Conservation (phyloP, 2,888 invertebrate species). For the Ophion ellenae region DNA sequence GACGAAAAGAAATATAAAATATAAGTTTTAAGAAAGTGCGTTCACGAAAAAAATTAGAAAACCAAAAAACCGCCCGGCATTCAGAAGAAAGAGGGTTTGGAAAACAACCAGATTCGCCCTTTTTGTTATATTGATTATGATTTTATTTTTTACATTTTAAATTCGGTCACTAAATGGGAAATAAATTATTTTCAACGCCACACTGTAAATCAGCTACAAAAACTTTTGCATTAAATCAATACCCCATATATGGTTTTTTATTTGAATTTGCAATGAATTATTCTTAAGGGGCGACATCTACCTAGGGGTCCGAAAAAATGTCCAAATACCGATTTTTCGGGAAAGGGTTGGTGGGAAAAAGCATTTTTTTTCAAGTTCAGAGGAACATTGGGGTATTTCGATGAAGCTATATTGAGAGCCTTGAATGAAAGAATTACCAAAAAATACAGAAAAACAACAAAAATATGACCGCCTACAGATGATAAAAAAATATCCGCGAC, state of each 20-base stretch:
- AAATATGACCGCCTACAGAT: no score
- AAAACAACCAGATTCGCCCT: constrained; percentile 8
- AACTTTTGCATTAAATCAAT: background rate
- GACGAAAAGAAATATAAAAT: background rate
- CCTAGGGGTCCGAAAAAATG: no score
- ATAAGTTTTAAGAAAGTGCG: constrained; percentile 17
- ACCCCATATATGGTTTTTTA: background rate
- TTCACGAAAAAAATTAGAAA: constrained; percentile 17
- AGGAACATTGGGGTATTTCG: no score
- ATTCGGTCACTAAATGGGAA: background rate
- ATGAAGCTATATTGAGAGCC: no score
- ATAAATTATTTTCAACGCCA: background rate
- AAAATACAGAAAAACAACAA: no score
- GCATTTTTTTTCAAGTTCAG: no score
- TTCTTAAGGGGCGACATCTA: no score
- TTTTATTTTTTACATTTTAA: background rate
- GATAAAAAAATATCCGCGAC: no score
- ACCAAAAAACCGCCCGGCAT: background rate
- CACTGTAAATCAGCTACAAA: background rate
- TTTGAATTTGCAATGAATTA: no score
- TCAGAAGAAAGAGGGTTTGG: background rate
- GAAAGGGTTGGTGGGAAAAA: no score
- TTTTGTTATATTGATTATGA: background rate
- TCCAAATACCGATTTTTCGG: no score
- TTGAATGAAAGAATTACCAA: no score